Conservation (phyloP, 2,888 invertebrate species). For the Escarpia spicata region DNA sequence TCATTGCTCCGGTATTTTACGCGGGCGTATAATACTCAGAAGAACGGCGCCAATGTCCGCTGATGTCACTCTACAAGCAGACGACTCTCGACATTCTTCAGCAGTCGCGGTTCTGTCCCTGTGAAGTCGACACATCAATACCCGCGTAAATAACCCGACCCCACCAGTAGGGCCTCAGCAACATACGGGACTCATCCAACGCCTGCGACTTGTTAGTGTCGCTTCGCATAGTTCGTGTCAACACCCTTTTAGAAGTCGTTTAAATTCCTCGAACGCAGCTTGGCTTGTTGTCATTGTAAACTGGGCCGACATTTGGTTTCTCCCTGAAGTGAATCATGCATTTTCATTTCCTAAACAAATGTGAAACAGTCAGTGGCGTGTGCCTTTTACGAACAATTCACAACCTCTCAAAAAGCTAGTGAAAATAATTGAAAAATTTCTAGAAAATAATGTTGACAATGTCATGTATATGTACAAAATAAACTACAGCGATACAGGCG, state of each 20-base stretch:
- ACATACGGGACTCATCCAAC: background rate
- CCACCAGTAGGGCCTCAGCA: background rate
- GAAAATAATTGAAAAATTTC: background rate
- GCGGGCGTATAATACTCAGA: background rate
- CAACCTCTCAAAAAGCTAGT: background rate
- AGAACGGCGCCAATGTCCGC: background rate
- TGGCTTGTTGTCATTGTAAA: background rate
- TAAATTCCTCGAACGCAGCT: background rate
- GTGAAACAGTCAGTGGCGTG: background rate
- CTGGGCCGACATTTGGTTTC: background rate
- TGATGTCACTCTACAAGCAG: background rate
- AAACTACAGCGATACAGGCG: background rate
- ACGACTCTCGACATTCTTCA: conserved; percentile 7
- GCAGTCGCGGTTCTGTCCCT: background rate
- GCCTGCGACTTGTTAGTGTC: background rate
- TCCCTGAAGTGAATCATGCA: background rate
- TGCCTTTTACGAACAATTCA: background rate
- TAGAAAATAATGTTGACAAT: too few species aligned
- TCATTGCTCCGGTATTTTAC: background rate
- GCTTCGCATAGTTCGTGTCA: background rate
- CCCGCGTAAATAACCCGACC: conserved; percentile 10
- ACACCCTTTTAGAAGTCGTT: conserved; percentile 16
- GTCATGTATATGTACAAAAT: too few species aligned
- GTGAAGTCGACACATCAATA: background rate
- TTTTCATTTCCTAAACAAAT: background rate